phyloP scores from a whole-genome alignment of 23 tunicate species.

The Ascidia mentula region DNA sequence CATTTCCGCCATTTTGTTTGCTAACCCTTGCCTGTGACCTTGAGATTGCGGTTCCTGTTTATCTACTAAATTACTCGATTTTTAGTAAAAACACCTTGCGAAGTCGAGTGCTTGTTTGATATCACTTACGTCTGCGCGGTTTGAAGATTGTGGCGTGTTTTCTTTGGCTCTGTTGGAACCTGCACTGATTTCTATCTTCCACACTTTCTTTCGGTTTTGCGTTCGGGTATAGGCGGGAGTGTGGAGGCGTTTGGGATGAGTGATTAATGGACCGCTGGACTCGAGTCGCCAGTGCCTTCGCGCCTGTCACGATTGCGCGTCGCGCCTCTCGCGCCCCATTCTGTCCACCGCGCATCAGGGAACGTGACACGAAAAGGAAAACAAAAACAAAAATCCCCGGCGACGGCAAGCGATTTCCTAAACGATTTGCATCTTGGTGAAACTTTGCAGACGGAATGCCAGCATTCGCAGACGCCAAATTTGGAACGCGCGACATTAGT shows the following conservation, averaged over 20 bases:
- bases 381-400: neutral
- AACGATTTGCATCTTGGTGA: conserved; percentile 1
- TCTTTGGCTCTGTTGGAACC: neutral
- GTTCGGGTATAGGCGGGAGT: neutral
- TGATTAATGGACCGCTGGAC: neutral
- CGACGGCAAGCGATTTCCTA: neutral
- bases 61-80: neutral
- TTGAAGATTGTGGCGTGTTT: too few species aligned
- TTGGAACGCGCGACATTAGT: too few species aligned
- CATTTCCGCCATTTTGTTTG: conserved; percentile 1
- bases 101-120: neutral
- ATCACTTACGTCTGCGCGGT: too few species aligned
- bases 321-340: neutral
- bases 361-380: neutral
- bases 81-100: neutral
- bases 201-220: neutral
- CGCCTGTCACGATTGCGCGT: neutral
- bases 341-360: neutral
- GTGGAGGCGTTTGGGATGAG: neutral
- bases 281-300: neutral
- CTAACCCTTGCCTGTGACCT: conserved; percentile 2
- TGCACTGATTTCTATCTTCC: neutral
- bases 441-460: neutral
- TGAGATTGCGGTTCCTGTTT: neutral
- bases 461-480: neutral